phyloP scores from a whole-genome alignment of 2,888 invertebrate genomes.

The Plebejus anna region DNA sequence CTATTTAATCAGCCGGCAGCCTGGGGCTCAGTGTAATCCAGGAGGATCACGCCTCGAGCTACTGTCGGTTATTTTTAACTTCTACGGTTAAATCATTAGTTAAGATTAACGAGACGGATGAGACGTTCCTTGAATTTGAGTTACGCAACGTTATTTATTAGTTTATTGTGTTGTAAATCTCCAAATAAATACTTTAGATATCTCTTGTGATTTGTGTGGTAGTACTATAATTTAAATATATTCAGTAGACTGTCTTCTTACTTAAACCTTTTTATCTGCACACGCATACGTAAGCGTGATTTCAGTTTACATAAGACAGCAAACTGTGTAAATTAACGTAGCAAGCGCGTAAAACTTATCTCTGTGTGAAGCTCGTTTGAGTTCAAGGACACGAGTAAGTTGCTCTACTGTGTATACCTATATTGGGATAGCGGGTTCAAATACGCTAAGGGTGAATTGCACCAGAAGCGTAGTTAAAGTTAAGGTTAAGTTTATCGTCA shows the following conservation, averaged over 20 bases:
- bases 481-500: too few species aligned
- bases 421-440: neutral
- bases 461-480: too few species aligned
- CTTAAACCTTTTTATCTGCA: neutral
- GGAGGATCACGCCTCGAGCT: neutral
- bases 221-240: neutral
- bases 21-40: neutral
- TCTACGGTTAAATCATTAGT: slow-evolving; percentile 42
- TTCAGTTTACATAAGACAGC: neutral
- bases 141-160: slow-evolving; percentile 36
- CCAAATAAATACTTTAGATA: slow-evolving; percentile 2
- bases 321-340: too few species aligned
- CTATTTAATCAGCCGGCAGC: slow-evolving; percentile 2
- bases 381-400: too few species aligned
- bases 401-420: neutral
- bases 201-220: neutral
- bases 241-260: neutral
- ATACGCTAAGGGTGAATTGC: neutral
- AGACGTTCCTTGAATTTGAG: slow-evolving; percentile 51
- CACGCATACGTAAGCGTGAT: neutral
- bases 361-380: too few species aligned
- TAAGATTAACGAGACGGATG: slow-evolving; percentile 55
- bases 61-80: slow-evolving; percentile 22
- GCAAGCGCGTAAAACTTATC: too few species aligned
- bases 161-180: slow-evolving; percentile 15